Base-by-base conservation (phyloP, 2,888 invertebrate species). In the Sialis fuliginosa region DNA sequence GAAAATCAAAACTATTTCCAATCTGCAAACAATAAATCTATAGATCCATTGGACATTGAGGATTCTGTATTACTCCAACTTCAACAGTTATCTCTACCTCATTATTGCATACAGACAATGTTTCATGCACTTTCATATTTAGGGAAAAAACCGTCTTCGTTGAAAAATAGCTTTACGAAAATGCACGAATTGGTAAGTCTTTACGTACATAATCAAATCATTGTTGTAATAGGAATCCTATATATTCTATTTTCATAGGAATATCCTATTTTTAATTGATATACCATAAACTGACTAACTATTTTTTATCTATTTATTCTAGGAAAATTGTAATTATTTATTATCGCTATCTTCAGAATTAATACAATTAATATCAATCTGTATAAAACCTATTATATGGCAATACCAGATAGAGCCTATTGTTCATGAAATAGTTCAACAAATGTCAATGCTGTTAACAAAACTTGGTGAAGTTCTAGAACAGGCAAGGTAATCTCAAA, bases 341-440 rank as follows among this genome's bases (percentile, higher is more conserved):
- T 52, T 74, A 7, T 57, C 56, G 48, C 56, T 76, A 42, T 55
- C 72, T n/a, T 67, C 71, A 49, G 63, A 69, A 51, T 59, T 75
- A 1, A 59, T 72, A 3, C 62, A 66, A 42, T 61, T 81, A 46
- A 57, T 80, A 45, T 58, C 67, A 22, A 63, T 69, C 34, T 73
- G 74, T 54, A 61, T 80, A 0, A 66, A 62, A 55, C 69, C 71
- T 13, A 58, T 61, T 35, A 70, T 78, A 50, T 80, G 79, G 78
- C 60, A 63, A 35, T 65, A 69, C 33, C 67, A 68, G 46, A 60
- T 57, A 37, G 63, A 65, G 42, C 66, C 68, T 55, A 65, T 63
- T 2, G 62, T 68, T 46, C 60, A 68, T 49, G 68, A 70, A 44
- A 65, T 74, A 48, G 62, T 71, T 10, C 71, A 70, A 50, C 70